Evolutionary conservation across 1,140 invertebrate species (phyloP).

Genomic region (Musca domestica): DNA sequence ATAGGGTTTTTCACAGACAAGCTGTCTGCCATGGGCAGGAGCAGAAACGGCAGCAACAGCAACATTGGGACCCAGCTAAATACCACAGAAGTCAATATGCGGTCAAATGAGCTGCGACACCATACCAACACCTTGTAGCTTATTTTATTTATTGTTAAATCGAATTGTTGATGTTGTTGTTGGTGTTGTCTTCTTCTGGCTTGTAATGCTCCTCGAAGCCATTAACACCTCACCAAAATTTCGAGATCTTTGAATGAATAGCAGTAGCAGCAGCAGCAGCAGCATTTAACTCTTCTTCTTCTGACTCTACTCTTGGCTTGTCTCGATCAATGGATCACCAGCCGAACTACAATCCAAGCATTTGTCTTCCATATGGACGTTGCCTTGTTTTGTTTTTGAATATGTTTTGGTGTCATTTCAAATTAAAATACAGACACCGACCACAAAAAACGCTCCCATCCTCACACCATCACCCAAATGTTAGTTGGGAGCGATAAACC

Average conservation of each 20-base stretch:
- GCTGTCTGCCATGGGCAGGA: slow-evolving; percentile 3
- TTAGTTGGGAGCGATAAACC: background rate
- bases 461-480: background rate
- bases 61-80: background rate
- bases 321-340: slow-evolving; percentile 17
- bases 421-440: slow-evolving; percentile 12
- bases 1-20: slow-evolving; percentile 18
- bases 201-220: background rate
- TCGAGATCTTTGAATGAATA: no score
- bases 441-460: background rate
- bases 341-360: background rate
- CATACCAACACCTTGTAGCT: slow-evolving; percentile 15
- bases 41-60: background rate
- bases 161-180: slow-evolving; percentile 4
- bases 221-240: slow-evolving; percentile 12
- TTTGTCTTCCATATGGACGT: slow-evolving; percentile 3
- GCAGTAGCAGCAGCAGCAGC: no score
- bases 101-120: slow-evolving; percentile 4
- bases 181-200: background rate
- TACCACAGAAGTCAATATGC: background rate
- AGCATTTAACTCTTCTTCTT: no score
- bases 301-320: background rate
- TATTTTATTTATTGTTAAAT: no score
- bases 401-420: slow-evolving; percentile 13
- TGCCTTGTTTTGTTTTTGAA: background rate